These are phyloP conservation scores for Oscheius sp. DNA, from an alignment of 2,888 invertebrate species.

Conservation along the genomic window DNA sequence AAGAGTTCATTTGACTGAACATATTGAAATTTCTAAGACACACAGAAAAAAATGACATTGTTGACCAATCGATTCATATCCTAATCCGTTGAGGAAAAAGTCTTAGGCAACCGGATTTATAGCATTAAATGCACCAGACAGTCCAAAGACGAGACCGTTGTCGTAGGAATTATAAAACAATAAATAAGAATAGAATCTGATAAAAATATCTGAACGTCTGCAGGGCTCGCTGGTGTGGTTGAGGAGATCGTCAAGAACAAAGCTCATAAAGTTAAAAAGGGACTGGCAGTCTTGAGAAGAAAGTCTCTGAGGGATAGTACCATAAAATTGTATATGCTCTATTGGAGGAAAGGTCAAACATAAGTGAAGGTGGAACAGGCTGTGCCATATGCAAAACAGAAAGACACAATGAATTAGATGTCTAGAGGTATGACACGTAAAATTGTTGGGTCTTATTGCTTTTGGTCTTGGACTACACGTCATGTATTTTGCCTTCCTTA, in stretches of 20 bases:
- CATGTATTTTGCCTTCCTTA: slow-evolving; percentile 70
- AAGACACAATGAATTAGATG: slow-evolving; percentile 17
- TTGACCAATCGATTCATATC: slow-evolving; percentile 26
- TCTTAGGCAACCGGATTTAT: not conserved
- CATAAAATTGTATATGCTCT: slow-evolving; percentile 26
- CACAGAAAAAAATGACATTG: slow-evolving; percentile 19
- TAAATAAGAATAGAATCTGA: slow-evolving; percentile 24
- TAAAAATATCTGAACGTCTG: slow-evolving; percentile 15
- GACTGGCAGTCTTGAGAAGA: slow-evolving; percentile 11
- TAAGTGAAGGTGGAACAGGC: slow-evolving; percentile 25
- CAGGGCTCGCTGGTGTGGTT: not conserved
- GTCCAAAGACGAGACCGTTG: not conserved
- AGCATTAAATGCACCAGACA: not conserved
- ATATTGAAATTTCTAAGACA: slow-evolving; percentile 6
- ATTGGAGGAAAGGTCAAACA: slow-evolving; percentile 10
- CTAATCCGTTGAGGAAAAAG: not conserved
- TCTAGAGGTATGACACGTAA: slow-evolving; percentile 27
- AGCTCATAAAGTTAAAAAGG: slow-evolving; percentile 15
- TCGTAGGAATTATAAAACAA: not conserved
- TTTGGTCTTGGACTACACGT: slow-evolving; percentile 53
- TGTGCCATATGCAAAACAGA: slow-evolving; percentile 16
- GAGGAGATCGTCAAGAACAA: not conserved
- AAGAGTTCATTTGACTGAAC: slow-evolving; percentile 22
- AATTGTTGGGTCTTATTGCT: slow-evolving; percentile 20
- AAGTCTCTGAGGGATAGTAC: slow-evolving; percentile 14